Evolutionary conservation across 2,888 invertebrate species (phyloP), one percentile per base, ranked within the genome.

Genomic region (Leptura quadrifasciata): DNA sequence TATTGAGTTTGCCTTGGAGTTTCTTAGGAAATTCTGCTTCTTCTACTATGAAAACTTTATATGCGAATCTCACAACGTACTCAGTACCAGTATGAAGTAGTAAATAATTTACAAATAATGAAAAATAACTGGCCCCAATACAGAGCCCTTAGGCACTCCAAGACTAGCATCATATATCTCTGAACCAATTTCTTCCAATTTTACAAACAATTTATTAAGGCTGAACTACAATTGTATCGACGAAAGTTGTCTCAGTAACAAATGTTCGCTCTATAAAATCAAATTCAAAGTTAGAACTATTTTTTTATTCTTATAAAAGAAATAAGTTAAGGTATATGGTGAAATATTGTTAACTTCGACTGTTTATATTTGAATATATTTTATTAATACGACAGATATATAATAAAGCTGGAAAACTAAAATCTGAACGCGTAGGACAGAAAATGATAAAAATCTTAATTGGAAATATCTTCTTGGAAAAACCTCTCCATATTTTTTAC

Each of bases 381-480:
- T 47, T 47, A 47, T 47, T 47, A n/a, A 47, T n/a, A 15, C 12
- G n/a, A n/a, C 47, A 47, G n/a, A 47, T 5, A 47, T 15, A 1
- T 0, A 2, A 47, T 47, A 47, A 47, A 47, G 17, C 47, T 47
- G 47, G 12, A 39, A 8, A 35, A 35, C 3, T 8, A 1, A 15
- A 15, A 47, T 0, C 47, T 1, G 47, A n/a, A 47, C n/a, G 47
- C 47, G n/a, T 47, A 15, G n/a, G 6, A n/a, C 47, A 47, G 47
- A n/a, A 47, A 47, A 47, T 12, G 61, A 27, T 27, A 24, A 39
- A 60, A 39, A 63, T 63, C 63, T 63, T 63, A 63, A 63, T 63
- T 63, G 63, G 63, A 18, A 63, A 20, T 20, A 31, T 8, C 35
- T 63, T 10, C 57, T 57, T 57, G 18, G 35, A 8, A 24, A 35